Conservation (phyloP, 2,113 vertebrate species). For the Noctilio leporinus region DNA sequence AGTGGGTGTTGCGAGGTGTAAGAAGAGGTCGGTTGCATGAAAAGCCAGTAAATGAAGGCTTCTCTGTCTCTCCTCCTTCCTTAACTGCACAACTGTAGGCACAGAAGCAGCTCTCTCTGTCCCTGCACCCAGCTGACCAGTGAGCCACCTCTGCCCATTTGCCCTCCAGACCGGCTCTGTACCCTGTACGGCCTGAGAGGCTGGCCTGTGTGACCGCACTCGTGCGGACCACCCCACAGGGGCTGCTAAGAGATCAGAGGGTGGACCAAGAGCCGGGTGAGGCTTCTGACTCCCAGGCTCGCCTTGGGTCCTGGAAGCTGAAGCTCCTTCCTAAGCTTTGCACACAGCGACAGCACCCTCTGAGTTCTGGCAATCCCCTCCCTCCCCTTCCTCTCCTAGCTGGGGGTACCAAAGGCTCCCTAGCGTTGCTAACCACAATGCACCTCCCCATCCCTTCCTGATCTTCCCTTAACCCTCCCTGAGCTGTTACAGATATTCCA, state of each 20-base stretch:
- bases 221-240: fast-evolving
- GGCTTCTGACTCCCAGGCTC: neutral
- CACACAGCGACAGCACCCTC: neutral
- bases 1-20: neutral
- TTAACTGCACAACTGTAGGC: neutral
- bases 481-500: neutral
- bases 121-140: neutral
- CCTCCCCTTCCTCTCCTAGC: neutral
- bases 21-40: neutral
- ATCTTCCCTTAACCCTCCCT: neutral
- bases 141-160: neutral
- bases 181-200: neutral
- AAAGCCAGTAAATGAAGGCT: neutral
- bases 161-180: neutral
- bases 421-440: too few species aligned
- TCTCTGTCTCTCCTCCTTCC: neutral
- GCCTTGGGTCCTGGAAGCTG: neutral
- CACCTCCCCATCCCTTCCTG: neutral
- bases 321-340: neutral
- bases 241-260: fast-evolving
- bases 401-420: neutral
- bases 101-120: neutral
- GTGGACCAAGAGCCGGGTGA: fast-evolving
- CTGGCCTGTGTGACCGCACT: neutral
- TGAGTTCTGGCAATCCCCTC: neutral